Evolutionary conservation across 1,140 invertebrate species (phyloP).

Genomic region (Sycobia sp.): DNA sequence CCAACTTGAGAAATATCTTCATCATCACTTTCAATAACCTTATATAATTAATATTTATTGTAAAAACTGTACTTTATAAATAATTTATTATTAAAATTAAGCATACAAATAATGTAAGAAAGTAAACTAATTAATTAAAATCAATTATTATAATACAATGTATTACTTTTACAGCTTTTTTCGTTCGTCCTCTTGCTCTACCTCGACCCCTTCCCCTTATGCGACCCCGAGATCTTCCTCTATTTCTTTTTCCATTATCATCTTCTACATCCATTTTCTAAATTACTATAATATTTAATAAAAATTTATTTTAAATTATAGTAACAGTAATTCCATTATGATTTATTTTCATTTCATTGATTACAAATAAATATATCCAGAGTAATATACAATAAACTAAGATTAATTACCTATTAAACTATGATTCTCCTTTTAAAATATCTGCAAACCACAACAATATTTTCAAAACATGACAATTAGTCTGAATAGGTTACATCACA

Average conservation of each 20-base stretch:
- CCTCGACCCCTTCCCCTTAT: constrained; percentile 26
- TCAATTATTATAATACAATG: neutral
- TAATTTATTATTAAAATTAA: neutral
- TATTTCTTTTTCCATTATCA: constrained; percentile 27
- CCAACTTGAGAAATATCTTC: constrained; percentile 65
- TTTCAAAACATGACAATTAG: too few species aligned
- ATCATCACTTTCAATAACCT: constrained; percentile 74
- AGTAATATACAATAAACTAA: too few species aligned
- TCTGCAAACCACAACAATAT: too few species aligned
- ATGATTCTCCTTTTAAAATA: too few species aligned
- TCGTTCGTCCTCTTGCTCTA: constrained; percentile 26
- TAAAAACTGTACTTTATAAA: neutral
- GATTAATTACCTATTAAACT: too few species aligned
- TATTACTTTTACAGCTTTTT: constrained; percentile 33
- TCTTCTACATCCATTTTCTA: constrained; percentile 31
- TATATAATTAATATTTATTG: neutral
- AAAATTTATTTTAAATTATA: too few species aligned
- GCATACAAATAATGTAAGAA: neutral
- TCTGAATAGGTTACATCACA: too few species aligned
- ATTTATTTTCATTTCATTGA: too few species aligned
- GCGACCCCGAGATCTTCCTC: constrained; percentile 11
- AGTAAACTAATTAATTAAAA: neutral
- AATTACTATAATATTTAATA: too few species aligned
- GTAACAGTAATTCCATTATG: too few species aligned
- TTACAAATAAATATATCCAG: too few species aligned